Percentiles rank a stretch among this genome's conserved stretches.
Conservation (phyloP, 2,888 invertebrate genomes). For the Yponomeuta malinellus region DNA sequence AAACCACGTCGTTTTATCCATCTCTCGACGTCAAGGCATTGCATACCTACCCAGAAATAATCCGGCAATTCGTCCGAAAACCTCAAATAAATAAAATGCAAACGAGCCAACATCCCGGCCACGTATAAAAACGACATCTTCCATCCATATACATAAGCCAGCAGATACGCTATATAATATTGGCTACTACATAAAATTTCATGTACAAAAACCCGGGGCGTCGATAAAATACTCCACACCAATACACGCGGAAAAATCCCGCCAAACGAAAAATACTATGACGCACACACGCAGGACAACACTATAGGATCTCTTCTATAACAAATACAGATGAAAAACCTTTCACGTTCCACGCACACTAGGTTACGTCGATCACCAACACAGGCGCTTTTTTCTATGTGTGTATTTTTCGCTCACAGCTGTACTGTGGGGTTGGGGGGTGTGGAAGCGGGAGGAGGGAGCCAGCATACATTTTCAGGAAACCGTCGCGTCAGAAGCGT, state of each 20-base stretch:
- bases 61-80: slow-evolving; percentile 4
- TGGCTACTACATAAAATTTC: slow-evolving; percentile 56
- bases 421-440: slow-evolving; percentile 32
- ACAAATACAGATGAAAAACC: slow-evolving; percentile 15
- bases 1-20: not conserved
- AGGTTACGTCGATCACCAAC: slow-evolving; percentile 32
- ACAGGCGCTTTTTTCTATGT: slow-evolving; percentile 54
- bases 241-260: slow-evolving; percentile 17
- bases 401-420: slow-evolving; percentile 30
- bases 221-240: slow-evolving; percentile 20
- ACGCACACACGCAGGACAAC: slow-evolving; percentile 31
- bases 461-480: slow-evolving; percentile 70
- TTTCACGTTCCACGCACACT: slow-evolving; percentile 34
- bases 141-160: slow-evolving; percentile 33
- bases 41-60: not conserved
- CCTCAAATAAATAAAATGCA: slow-evolving; percentile 19
- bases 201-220: slow-evolving; percentile 57
- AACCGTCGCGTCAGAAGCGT: slow-evolving; percentile 70
- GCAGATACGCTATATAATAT: slow-evolving; percentile 34
- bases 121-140: slow-evolving; percentile 31
- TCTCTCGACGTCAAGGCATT: not conserved
- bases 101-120: slow-evolving; percentile 6
- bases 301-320: slow-evolving; percentile 37
- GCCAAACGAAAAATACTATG: slow-evolving; percentile 7
- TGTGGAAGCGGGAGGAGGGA: slow-evolving; percentile 27